A percentile compares a stretch with the other conserved stretches of the same genome.
These are phyloP conservation scores for Bombus consobrinus DNA, from an alignment of 1,140 invertebrate genomes.

Conservation along the genomic window DNA sequence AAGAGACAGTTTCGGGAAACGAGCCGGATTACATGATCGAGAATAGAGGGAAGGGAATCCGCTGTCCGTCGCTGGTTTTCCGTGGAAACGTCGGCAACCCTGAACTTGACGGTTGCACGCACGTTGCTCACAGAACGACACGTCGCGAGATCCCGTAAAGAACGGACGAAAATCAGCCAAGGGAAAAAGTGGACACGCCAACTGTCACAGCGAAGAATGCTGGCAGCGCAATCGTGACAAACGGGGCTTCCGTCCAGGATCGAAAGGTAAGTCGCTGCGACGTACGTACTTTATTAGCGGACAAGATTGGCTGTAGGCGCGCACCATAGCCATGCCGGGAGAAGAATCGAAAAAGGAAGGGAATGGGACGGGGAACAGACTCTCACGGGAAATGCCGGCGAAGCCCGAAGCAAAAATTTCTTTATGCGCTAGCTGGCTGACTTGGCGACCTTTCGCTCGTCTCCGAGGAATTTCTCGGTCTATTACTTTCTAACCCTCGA, in stretches of 20 bases:
- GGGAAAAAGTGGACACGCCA: conserved; percentile 25
- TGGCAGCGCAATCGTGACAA: conserved; percentile 63
- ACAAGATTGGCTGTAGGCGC: no score
- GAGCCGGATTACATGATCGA: conserved; percentile 28
- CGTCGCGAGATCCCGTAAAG: neutral
- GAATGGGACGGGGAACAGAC: no score
- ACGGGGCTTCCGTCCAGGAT: conserved; percentile 64
- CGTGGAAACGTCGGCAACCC: neutral
- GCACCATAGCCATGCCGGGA: no score
- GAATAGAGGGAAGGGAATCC: neutral
- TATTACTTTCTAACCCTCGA: conserved; percentile 39
- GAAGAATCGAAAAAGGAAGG: neutral
- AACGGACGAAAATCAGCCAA: neutral
- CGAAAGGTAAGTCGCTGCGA: conserved; percentile 51
- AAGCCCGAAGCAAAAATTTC: conserved; percentile 41
- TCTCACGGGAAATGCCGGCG: conserved; percentile 34
- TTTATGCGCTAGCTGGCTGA: conserved; percentile 29
- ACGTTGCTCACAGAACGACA: neutral
- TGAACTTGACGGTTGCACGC: neutral
- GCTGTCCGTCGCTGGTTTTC: neutral
- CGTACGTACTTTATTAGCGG: no score
- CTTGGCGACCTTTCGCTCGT: conserved; percentile 37
- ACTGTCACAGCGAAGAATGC: conserved; percentile 52
- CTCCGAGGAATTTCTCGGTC: conserved; percentile 47
- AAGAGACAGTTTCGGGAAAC: conserved; percentile 12